These are phyloP conservation scores for Montipora capricornis DNA, from an alignment of 64 coral and sea anemone species.

Conservation along the genomic window DNA sequence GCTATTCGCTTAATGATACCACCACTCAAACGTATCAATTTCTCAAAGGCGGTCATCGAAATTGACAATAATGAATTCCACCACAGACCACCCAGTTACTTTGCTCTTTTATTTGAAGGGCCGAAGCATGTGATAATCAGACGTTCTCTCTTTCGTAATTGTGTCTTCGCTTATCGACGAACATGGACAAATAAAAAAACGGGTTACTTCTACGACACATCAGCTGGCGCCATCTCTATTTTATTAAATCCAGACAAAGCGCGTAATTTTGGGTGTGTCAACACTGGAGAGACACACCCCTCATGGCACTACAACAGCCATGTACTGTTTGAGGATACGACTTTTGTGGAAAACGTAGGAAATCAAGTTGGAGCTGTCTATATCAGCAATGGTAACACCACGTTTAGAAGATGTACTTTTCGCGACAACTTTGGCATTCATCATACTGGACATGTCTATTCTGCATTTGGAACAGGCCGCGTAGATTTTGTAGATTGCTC, in stretches of 20 bases:
- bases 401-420: constrained; percentile 32
- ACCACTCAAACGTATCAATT: neutral
- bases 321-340: neutral
- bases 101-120: no score
- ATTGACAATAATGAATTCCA: constrained; percentile 18
- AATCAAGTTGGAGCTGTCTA: neutral
- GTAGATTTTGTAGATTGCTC: constrained; percentile 15
- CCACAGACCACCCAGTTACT: no score
- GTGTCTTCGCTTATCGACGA: neutral
- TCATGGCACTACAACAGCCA: neutral
- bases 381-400: constrained; percentile 18
- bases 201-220: neutral
- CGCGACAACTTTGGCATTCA: constrained; percentile 17
- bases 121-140: neutral
- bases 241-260: neutral
- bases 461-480: constrained; percentile 21
- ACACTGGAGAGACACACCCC: neutral
- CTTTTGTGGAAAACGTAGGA: neutral
- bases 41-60: neutral
- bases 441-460: constrained; percentile 11
- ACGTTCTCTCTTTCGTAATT: neutral
- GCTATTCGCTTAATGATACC: neutral
- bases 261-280: no score
- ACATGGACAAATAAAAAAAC: neutral
- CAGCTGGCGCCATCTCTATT: neutral